Base-by-base conservation (phyloP, 2,113 vertebrate genomes). In the Stegastes partitus region DNA sequence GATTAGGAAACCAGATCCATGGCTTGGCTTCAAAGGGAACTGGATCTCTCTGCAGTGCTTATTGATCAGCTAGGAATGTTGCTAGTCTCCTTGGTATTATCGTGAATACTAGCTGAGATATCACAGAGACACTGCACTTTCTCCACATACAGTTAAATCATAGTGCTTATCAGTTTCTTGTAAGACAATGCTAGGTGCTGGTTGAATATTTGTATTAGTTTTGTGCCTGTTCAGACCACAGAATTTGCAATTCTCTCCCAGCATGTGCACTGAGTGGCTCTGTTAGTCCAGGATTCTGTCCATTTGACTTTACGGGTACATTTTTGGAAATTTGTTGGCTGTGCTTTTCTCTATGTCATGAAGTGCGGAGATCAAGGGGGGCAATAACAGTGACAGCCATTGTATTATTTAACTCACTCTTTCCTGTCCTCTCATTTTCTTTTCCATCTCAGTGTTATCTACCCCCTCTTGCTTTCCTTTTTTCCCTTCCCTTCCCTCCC, bases 1-100 rank as follows among this genome's bases (percentile, higher is more conserved):
- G 91, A 93, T 94, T 93, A 93, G 90, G 91, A 91, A 94, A 94
- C 91, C 92, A 94, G 92, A 94, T 90, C 93, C 88, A 88, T 66
- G 70, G 76, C 87, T 86, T 34, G 26, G 73, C 87, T 93, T 94
- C 90, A 94, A 91, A 93, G 83, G 79, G 77, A 91, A 87, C 87
- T 76, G 80, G 90, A 93, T 92, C 86, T 89, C 85, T 91, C 89
- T 84, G 88, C 90, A 89, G 89, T 84, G 85, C 87, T 79, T 92
- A 93, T 94, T 92, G 93, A 94, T 94, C 87, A 89, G 64, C 55
- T 65, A 70, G 85, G 82, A 90, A 89, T 93, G 88, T 89, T 88
- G 57, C 84, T 58, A 58, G 68, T 79, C 83, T 91, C 71, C 45
- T 64, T 49, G 71, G 62, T 80, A 51, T 79, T 64, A 63, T 74